phyloP scores from a whole-genome alignment of 2,888 invertebrate genomes.

The Eupithecia pulchellata region DNA sequence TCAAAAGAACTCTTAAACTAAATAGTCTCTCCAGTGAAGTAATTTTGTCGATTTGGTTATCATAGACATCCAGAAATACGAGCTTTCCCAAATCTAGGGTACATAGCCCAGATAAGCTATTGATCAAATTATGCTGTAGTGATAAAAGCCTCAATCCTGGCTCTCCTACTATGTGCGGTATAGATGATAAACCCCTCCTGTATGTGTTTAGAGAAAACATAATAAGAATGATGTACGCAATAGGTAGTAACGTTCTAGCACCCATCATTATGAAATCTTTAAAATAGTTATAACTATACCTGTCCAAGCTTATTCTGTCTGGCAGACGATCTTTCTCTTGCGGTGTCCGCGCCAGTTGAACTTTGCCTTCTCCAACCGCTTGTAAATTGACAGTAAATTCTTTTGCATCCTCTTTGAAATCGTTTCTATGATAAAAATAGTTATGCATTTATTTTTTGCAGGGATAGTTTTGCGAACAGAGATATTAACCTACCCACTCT shows the following conservation, averaged over 20 bases:
- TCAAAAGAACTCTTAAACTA: constrained; percentile 92
- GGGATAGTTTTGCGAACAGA: not conserved
- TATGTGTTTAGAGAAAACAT: not conserved
- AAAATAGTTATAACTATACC: constrained; percentile 64
- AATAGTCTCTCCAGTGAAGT: constrained; percentile 91
- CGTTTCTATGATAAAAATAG: constrained; percentile 43
- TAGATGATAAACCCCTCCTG: constrained; percentile 91
- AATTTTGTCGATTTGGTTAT: constrained; percentile 96
- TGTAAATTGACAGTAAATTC: constrained; percentile 81
- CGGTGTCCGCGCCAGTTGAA: constrained; percentile 88
- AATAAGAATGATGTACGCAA: not conserved
- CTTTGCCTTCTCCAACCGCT: constrained; percentile 87
- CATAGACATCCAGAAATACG: constrained; percentile 97
- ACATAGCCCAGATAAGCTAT: constrained; percentile 87
- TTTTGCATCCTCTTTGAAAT: constrained; percentile 67
- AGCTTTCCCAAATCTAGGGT: constrained; percentile 88
- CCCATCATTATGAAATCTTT: not conserved
- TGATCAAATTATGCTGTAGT: constrained; percentile 96
- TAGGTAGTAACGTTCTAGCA: not conserved
- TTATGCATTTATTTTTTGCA: not conserved
- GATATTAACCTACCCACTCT: not conserved
- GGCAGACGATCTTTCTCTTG: constrained; percentile 93
- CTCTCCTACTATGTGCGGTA: constrained; percentile 93
- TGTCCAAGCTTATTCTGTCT: constrained; percentile 95
- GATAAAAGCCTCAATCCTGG: constrained; percentile 93